Evolutionary conservation across 2,113 vertebrate species (phyloP).

Genomic region (Eolophus roseicapilla): DNA sequence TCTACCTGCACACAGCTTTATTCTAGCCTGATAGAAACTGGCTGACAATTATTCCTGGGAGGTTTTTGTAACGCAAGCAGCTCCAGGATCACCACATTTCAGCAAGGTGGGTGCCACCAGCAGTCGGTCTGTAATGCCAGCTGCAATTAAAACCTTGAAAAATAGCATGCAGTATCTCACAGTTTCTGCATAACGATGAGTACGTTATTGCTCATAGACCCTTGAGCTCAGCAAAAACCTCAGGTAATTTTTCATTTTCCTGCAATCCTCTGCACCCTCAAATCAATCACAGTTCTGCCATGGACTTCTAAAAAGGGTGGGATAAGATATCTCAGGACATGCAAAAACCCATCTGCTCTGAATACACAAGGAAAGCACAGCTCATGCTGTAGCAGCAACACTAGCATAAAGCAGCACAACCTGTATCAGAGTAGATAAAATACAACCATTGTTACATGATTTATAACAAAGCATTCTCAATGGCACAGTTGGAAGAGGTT

Average conservation of each 20-base stretch:
- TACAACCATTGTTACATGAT: not conserved
- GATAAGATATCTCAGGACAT: not conserved
- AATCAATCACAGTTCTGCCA: conserved; percentile 15
- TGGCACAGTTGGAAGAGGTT: not conserved
- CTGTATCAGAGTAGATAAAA: not conserved
- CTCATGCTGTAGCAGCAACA: not conserved
- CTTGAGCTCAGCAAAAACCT: not conserved
- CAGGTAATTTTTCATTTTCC: conserved; percentile 12
- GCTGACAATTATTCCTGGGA: not conserved
- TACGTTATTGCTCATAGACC: not conserved
- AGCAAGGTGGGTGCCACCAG: not conserved
- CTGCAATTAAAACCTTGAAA: conserved; percentile 29
- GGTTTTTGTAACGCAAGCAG: not conserved
- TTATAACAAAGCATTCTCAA: not conserved
- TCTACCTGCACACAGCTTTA: not conserved
- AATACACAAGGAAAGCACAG: not conserved
- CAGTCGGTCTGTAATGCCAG: not conserved
- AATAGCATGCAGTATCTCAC: not conserved
- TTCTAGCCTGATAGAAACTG: not conserved
- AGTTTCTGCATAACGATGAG: not conserved
- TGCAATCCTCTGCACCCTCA: not conserved
- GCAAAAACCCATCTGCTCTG: not conserved
- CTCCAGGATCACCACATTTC: not conserved
- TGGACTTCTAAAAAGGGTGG: not conserved
- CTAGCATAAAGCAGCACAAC: not conserved